Evolutionary conservation across 2,113 vertebrate species (phyloP), one percentile per base, ranked within the genome.

Genomic region (Vanacampus margaritifer): DNA sequence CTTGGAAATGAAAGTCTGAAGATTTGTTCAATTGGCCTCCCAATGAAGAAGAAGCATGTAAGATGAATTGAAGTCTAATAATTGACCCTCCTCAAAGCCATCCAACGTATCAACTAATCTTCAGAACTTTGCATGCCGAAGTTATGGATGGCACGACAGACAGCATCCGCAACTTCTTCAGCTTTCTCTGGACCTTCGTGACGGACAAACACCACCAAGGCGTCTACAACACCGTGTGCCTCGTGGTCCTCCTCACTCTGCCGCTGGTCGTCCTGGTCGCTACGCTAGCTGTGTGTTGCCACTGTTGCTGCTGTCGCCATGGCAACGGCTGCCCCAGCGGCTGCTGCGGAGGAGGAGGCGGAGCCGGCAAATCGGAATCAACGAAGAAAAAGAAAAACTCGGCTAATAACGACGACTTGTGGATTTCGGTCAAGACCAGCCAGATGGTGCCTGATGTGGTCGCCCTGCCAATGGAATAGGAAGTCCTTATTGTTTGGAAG

Each of bases 341-440:
- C 43, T 65, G 77, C 59, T 69, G 66, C 66, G 67, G 72, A 43
- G 53, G 79, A 16, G n/a, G 68, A 11, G 62, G 62, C 17, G 0
- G 26, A 39, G 73, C 64, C 2, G 17, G 71, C 24, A 83, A 77
- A 75, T 79, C 80, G 36, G 88, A 91, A 37, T 83, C 78, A 0
- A 90, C 92, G 0, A 90, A 92, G 66, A 62, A 37, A 73, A 95
- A 93, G 74, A 95, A 92, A 71, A 93, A 65, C 16, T 69, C 67
- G 12, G 83, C 86, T 36, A 91, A 89, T 23, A 88, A 91, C 0
- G 95, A 97, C 9, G 96, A 99, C 80, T 89, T 99, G 62, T 99
- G 97, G 97, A 99, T 99, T 78, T 96, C 97, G 0, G 94, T 94
- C 24, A 95, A 96, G 84, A 86, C 92, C 4, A 94, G 94, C 68